phyloP scores from a whole-genome alignment of 2,113 vertebrate genomes.

The Dipodomys merriami region DNA sequence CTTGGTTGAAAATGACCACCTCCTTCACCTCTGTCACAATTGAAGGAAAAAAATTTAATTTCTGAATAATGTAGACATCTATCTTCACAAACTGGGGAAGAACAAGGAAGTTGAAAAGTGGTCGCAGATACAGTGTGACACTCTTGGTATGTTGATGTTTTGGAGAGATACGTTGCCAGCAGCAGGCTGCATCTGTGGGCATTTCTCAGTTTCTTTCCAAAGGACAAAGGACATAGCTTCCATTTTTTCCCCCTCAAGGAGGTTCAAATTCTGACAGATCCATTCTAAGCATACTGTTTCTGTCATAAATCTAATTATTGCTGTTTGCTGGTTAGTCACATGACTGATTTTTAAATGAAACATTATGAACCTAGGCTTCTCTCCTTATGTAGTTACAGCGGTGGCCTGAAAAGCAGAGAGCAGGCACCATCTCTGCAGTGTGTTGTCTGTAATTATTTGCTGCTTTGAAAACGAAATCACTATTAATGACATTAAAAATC shows the following conservation, averaged over 20 bases:
- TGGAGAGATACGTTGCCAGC: neutral
- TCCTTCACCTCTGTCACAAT: neutral
- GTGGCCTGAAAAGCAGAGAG: neutral
- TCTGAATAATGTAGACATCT: neutral
- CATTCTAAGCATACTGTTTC: neutral
- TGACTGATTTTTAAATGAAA: slow-evolving; percentile 14
- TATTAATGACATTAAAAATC: slow-evolving; percentile 59
- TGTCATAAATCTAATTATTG: neutral
- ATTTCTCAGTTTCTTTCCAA: neutral
- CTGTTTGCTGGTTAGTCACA: neutral
- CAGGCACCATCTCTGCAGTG: neutral
- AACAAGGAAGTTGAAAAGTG: neutral
- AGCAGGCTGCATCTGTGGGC: neutral
- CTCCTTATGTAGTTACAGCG: neutral
- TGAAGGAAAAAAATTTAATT: slow-evolving; percentile 29
- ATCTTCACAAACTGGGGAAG: neutral
- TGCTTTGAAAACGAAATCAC: slow-evolving; percentile 58
- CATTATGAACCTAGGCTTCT: neutral
- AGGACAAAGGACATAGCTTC: neutral
- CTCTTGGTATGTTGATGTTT: neutral
- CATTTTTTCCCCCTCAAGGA: neutral
- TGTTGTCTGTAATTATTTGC: slow-evolving; percentile 58
- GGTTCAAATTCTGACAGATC: neutral
- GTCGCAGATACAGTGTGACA: neutral
- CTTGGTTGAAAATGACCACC: slow-evolving; percentile 31